These are phyloP conservation scores for Subacronicta megacephala DNA, from an alignment of 2,888 invertebrate species.

Conservation along the genomic window DNA sequence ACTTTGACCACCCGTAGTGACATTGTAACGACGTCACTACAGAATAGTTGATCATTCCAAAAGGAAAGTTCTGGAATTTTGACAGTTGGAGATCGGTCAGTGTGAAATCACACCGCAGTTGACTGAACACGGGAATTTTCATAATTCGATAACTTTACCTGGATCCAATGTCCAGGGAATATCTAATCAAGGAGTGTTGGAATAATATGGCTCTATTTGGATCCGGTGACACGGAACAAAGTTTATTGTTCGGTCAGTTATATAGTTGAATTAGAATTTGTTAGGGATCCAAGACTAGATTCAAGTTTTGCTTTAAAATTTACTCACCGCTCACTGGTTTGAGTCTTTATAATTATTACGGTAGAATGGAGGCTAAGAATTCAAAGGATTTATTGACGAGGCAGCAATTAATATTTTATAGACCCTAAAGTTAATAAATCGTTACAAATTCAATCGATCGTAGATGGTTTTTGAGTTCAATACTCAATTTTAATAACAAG, in stretches of 20 bases:
- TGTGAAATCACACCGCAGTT: constrained; percentile 50
- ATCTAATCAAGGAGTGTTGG: constrained; percentile 14
- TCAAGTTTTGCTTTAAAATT: constrained; percentile 11
- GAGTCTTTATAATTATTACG: neutral
- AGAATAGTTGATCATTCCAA: constrained; percentile 55
- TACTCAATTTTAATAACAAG: no score
- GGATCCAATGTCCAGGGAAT: constrained; percentile 24
- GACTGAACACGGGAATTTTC: constrained; percentile 50
- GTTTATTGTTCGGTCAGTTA: constrained; percentile 14
- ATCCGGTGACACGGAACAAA: constrained; percentile 13
- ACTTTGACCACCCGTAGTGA: constrained; percentile 49
- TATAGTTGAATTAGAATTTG: constrained; percentile 14
- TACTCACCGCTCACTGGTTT: constrained; percentile 1
- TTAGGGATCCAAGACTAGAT: constrained; percentile 15
- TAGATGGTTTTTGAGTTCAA: no score
- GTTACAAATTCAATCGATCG: no score
- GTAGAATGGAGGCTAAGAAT: neutral
- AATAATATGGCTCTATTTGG: constrained; percentile 30
- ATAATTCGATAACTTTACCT: constrained; percentile 58
- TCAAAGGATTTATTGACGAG: no score
- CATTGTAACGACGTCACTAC: constrained; percentile 51
- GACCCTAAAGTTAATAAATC: no score
- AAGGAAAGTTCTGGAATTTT: constrained; percentile 41
- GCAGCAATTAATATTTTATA: no score
- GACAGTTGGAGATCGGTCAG: constrained; percentile 54